Conservation (phyloP, 2,113 vertebrate genomes). For the Microcebus lehilahytsara region DNA sequence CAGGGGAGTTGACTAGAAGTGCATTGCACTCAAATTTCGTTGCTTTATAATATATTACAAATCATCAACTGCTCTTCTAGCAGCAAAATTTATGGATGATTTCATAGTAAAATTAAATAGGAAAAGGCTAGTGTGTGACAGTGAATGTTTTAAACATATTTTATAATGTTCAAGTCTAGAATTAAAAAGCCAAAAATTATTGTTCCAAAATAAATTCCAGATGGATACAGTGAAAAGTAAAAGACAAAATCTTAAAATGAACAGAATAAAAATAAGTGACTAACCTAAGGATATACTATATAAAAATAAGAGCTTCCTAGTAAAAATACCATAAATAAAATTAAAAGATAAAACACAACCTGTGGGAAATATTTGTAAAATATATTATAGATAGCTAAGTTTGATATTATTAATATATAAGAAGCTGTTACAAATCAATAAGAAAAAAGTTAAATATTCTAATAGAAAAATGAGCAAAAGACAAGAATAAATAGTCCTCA, state of each 20-base stretch:
- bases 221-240: constrained; percentile 42
- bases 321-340: neutral
- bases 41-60: constrained; percentile 66
- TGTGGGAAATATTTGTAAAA: neutral
- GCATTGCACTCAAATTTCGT: constrained; percentile 42
- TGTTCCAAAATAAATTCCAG: constrained; percentile 62
- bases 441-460: neutral
- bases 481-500: neutral
- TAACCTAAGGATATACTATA: neutral
- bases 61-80: constrained; percentile 62
- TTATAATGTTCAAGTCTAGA: constrained; percentile 58
- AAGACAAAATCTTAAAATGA: constrained; percentile 32
- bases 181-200: constrained; percentile 57
- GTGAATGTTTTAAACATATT: constrained; percentile 62
- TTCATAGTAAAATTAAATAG: constrained; percentile 63
- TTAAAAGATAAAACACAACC: neutral
- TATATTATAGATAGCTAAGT: neutral
- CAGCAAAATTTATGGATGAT: constrained; percentile 64
- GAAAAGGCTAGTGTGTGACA: constrained; percentile 58
- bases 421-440: constrained; percentile 24
- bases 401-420: constrained; percentile 28
- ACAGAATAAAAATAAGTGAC: constrained; percentile 27
- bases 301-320: constrained; percentile 18
- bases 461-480: constrained; percentile 23
- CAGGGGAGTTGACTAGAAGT: constrained; percentile 59